Evolutionary conservation across 2,797 vertebrate species (phyloP), one percentile per base, ranked within the genome.

Genomic region (Malurus leucopterus): DNA sequence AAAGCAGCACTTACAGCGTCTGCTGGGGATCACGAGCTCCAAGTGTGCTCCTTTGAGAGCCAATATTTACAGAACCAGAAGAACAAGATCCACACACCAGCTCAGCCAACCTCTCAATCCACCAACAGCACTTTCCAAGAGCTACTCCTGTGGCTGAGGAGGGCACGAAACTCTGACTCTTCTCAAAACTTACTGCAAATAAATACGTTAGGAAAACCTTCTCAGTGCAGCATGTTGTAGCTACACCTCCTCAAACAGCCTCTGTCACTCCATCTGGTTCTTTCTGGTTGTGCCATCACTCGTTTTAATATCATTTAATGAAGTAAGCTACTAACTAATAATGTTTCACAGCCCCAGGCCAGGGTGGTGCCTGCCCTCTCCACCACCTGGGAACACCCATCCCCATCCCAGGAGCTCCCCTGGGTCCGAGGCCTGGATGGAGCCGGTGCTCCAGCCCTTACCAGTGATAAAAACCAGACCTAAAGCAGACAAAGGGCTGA

Each of bases 151-250:
- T 30, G 38, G 19, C 36, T 27, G 21, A 54, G 54, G 38, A 47
- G 34, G 54, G 34, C 83, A 64, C 79, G 41, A 6, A 71, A 36
- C 11, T 6, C 70, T 17, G 34, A 5, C 14, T 13, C 19, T 29
- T 11, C 43, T 17, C 20, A 17, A n/a, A 59, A 38, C 29, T n/a
- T 2, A 6, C 19, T 62, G 70, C 10, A 11, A 11, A 50, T 8
- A 32, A 49, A 21, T 0, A 2, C 1, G 1, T 3, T 20, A 20
- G 55, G 51, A 11, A 22, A 6, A 9, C n/a, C 15, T 4, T 59
- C 40, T 43, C 7, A 1, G 32, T 47, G 58, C 30, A 18, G 18
- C 57, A 4, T 0, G 6, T 0, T 30, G 11, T 1, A 19, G 53
- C 70, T 15, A 5, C 51, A 13, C 46, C 51, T 21, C 9, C 4